Evolutionary conservation across 2,888 invertebrate species (phyloP), one percentile per base, ranked within the genome.

Genomic region (Microctonus aethiopoides): DNA sequence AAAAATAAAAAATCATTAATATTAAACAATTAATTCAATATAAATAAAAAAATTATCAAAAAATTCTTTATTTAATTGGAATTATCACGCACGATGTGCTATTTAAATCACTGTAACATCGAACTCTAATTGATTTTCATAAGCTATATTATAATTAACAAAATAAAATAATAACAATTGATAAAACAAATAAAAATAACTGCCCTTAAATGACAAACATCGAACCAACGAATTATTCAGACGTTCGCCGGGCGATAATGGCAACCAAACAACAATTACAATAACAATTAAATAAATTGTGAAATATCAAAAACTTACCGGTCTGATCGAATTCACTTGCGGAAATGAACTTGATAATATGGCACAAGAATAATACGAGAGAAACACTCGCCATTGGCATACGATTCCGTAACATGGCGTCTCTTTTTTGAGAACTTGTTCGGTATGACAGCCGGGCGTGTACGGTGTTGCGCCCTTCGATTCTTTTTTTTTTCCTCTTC

Each of bases 381-480:
- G 76, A 74, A 76, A 80, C 77, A 78, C 74, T 78, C 77, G 79
- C 80, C 78, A 80, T 83, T 77, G 79, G 82, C 79, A 78, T 77
- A 80, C 79, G 78, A 79, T 78, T 78, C 78, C 75, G 79, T 80
- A 83, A 83, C 85, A 86, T 86, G 85, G 85, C 84, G 84, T 82
- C 83, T 62, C n/a, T 56, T 65, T 16, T 36, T 32, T 32, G 34
- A 39, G 13, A 46, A 29, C 57, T 41, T 59, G 59, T 60, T 65
- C 7, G 26, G 32, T 54, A 77, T 79, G 81, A 80, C 83, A 83
- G 80, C 82, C 81, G 80, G 83, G 80, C 79, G 80, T 76, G 78
- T 78, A 78, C 78, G 76, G 76, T 77, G 69, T 68, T 71, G 67
- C 57, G 67, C 61, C 74, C 72, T 72, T 62, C 60, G 63, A 60